Base-by-base conservation (phyloP, 2,888 invertebrate species). In the Onthophagus sagittarius region DNA sequence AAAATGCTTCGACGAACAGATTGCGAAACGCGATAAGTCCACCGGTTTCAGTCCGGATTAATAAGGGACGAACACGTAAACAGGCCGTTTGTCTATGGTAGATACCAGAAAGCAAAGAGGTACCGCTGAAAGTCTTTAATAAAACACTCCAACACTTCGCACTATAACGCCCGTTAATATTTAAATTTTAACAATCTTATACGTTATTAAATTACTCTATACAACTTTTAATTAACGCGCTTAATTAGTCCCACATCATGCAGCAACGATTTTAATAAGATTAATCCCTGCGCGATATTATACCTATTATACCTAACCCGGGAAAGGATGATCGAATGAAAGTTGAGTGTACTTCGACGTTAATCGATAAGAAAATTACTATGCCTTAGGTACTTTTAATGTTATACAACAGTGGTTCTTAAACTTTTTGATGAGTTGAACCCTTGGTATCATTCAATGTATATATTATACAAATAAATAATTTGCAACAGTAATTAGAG, bases 1-100 rank as follows among this genome's bases (percentile, higher is more conserved):
- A 77, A 77, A 77, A 72, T 77, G 73, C 69, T 70, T 69, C 72
- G 70, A 73, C 73, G 75, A 75, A 73, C 76, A 72, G 77, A 73
- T 74, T 77, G 77, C 72, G 76, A 77, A 74, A 76, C 71, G 72
- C 70, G 70, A 63, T 65, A 39, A 69, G 70, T 65, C 75, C 62
- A 71, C 72, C 72, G 72, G 70, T 67, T 69, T 63, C 69, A 23
- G 67, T 67, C 9, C 14, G 63, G 75, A 75, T 75, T 75, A 75
- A 75, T 75, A 71, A 70, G 69, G 70, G 53, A 39, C 62, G 70
- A 23, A 71, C 75, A 75, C 75, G 75, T 75, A 69, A 75, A 73
- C 67, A 13, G 53, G 33, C 71, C 75, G 73, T 75, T 75, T 73
- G 62, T 70, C 53, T 69, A 62, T 63, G 23, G 23, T 23, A 23